Evolutionary conservation across 2,113 vertebrate species (phyloP).

Genomic region (Scalopus aquaticus): DNA sequence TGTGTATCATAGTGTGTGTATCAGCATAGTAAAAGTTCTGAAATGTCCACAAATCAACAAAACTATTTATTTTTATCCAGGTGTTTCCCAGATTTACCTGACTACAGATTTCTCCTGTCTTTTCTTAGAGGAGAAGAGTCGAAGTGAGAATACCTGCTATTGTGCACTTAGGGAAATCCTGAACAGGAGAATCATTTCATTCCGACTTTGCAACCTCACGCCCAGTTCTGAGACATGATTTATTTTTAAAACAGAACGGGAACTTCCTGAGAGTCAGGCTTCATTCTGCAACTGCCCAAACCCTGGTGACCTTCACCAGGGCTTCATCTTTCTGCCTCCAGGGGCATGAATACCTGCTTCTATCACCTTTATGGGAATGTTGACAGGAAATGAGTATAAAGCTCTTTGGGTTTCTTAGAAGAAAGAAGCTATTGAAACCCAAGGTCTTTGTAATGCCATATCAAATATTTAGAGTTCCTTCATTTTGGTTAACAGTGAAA

Average conservation of each 20-base stretch:
- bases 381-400: background rate
- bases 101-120: background rate
- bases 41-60: background rate
- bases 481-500: background rate
- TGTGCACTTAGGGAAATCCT: background rate
- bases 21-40: background rate
- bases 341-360: background rate
- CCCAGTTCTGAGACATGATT: background rate
- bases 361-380: background rate
- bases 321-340: background rate
- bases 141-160: background rate
- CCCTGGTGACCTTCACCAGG: background rate
- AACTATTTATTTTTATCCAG: background rate
- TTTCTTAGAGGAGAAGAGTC: background rate
- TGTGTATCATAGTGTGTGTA: background rate
- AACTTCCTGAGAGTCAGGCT: background rate
- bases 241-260: conserved; percentile 1
- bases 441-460: background rate
- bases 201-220: background rate
- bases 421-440: background rate
- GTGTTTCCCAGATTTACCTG: background rate
- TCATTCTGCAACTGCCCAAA: background rate
- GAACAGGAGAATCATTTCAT: background rate
- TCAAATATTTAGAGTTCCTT: background rate
- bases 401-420: conserved; percentile 20